Evolutionary conservation across 1,140 invertebrate genomes (phyloP).

Genomic region (Patella vulgata): DNA sequence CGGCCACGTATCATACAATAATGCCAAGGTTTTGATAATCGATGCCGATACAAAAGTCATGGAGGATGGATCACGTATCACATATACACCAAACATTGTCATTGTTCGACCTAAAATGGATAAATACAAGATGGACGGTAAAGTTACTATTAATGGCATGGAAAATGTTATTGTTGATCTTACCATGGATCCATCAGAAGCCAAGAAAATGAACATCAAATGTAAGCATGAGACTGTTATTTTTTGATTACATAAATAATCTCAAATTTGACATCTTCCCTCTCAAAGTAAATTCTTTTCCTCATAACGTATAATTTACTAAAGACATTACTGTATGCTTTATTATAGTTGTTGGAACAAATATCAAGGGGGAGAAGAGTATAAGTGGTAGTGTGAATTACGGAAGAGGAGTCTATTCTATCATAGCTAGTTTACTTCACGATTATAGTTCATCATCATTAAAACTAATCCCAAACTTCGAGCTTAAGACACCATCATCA

Average conservation of each 20-base stretch:
- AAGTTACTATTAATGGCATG: constrained; percentile 12
- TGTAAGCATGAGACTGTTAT: too few relatives aligned
- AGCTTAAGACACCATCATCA: too few relatives aligned
- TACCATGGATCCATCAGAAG: constrained; percentile 23
- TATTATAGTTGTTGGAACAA: too few relatives aligned
- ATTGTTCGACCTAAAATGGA: constrained; percentile 29
- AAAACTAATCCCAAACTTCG: too few relatives aligned
- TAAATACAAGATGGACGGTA: constrained; percentile 19
- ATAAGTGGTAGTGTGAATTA: too few relatives aligned
- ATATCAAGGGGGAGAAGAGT: too few relatives aligned
- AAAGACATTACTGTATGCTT: too few relatives aligned
- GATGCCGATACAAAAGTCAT: constrained; percentile 27
- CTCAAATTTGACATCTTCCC: not conserved
- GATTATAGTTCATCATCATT: too few relatives aligned
- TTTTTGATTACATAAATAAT: not conserved
- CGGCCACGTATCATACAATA: constrained; percentile 25
- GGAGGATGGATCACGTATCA: constrained; percentile 19
- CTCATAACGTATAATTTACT: too few relatives aligned
- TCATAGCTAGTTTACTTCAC: too few relatives aligned
- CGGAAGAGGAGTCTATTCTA: too few relatives aligned
- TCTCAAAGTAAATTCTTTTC: too few relatives aligned
- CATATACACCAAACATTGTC: constrained; percentile 18
- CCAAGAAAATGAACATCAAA: constrained; percentile 10
- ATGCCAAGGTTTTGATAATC: constrained; percentile 25
- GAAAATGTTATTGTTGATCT: constrained; percentile 21